phyloP scores from a whole-genome alignment of 2,888 invertebrate species.

The Dolichomitus sp. region DNA sequence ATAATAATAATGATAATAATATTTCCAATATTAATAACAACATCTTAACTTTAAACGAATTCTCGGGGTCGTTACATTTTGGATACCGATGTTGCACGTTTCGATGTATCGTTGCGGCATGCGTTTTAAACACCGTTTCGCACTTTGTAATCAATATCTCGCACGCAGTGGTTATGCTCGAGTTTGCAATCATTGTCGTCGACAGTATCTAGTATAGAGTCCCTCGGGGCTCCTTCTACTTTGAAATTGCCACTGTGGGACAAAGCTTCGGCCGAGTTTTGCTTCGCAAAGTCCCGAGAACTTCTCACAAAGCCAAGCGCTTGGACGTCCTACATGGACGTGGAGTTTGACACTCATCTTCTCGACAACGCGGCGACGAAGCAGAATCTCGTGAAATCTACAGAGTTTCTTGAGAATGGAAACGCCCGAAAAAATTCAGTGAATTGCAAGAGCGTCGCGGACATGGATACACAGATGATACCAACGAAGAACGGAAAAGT shows the following conservation, averaged over 20 bases:
- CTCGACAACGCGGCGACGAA: constrained; percentile 78
- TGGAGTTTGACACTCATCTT: constrained; percentile 80
- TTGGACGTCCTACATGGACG: constrained; percentile 83
- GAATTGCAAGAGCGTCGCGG: constrained; percentile 71
- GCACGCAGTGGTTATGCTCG: constrained; percentile 84
- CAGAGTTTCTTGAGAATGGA: constrained; percentile 81
- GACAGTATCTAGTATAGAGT: constrained; percentile 86
- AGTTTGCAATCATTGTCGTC: constrained; percentile 86
- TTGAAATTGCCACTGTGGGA: constrained; percentile 90
- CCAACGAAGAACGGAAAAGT: constrained; percentile 79
- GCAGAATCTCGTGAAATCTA: constrained; percentile 81
- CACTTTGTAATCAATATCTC: constrained; percentile 27
- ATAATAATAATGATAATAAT: constrained; percentile 19
- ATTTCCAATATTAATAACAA: constrained; percentile 17
- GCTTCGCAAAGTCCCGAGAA: constrained; percentile 91
- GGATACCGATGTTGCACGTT: constrained; percentile 21
- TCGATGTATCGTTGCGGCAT: constrained; percentile 21
- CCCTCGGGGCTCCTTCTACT: constrained; percentile 85
- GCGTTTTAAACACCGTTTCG: constrained; percentile 15
- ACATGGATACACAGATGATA: constrained; percentile 68
- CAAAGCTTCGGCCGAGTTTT: constrained; percentile 91
- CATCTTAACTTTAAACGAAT: constrained; percentile 10
- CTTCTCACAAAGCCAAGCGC: constrained; percentile 88
- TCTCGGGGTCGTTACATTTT: constrained; percentile 22
- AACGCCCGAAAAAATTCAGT: constrained; percentile 66